Evolutionary conservation across 2,113 vertebrate species (phyloP).

Genomic region (human (Homo sapiens)): GRCh38 chr4:169274001-169274500

Average conservation of each 20-base stretch:
- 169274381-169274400: neutral
- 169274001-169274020: neutral
- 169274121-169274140: neutral
- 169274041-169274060: neutral
- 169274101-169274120: neutral
- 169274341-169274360: neutral
- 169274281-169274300: conserved; percentile 52
- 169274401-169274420: neutral
- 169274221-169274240: conserved; percentile 70
- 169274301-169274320: conserved; percentile 50
- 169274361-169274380: neutral
- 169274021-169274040: neutral
- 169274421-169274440: neutral
- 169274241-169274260: conserved; percentile 47
- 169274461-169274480: neutral
- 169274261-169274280: conserved; percentile 50
- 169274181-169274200: conserved; percentile 43
- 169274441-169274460: neutral
- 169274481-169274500: neutral
- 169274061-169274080: neutral
- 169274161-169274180: conserved; percentile 52
- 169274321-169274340: neutral
- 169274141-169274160: neutral
- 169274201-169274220: neutral
- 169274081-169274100: conserved; percentile 36